Evolutionary conservation across 2,113 vertebrate species (phyloP).

Genomic region (Hyperopisus bebe): DNA sequence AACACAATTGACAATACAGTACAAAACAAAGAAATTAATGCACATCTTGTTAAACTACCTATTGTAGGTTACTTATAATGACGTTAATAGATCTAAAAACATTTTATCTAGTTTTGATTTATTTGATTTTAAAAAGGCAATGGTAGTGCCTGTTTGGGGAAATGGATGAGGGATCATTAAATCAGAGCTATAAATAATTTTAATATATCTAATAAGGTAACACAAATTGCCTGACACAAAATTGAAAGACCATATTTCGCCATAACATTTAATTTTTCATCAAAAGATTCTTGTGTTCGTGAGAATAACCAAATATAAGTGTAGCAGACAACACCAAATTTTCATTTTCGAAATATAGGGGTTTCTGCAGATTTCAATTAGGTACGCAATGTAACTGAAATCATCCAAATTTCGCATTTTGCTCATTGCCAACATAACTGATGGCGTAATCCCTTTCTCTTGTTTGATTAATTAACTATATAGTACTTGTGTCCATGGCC

Average conservation of each 20-base stretch:
- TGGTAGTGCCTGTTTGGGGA: neutral
- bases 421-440: neutral
- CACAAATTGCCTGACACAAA: neutral
- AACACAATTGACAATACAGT: neutral
- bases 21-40: neutral
- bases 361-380: neutral
- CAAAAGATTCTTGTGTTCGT: no score
- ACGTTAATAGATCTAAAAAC: neutral
- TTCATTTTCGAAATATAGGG: neutral
- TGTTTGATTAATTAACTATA: neutral
- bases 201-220: neutral
- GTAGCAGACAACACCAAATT: no score
- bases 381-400: neutral
- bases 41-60: neutral
- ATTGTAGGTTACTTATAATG: neutral
- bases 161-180: neutral
- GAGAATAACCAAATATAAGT: no score
- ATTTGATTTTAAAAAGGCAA: neutral
- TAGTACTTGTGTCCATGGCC: no score
- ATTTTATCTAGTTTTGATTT: neutral
- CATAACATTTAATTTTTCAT: no score
- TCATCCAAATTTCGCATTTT: neutral
- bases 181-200: neutral
- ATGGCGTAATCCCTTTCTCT: neutral
- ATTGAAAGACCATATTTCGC: no score